These are phyloP conservation scores for Scaptodrosophila lebanonensis DNA, from an alignment of 1,140 invertebrate genomes.

Conservation along the genomic window DNA sequence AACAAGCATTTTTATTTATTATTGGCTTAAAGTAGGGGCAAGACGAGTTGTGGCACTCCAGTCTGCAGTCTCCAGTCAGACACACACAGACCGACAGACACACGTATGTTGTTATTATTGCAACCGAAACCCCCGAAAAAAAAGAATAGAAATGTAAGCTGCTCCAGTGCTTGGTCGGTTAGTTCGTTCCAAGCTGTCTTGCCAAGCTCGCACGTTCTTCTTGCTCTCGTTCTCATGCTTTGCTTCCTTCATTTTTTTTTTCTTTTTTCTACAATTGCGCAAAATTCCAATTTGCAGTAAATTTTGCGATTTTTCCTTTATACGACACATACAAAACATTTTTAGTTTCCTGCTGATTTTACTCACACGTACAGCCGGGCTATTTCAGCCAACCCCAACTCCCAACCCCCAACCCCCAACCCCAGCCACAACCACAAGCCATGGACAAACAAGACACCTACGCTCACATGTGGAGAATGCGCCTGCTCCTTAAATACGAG, in stretches of 20 bases:
- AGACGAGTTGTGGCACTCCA: conserved; percentile 8
- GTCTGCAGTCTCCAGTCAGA: conserved; percentile 49
- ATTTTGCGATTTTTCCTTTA: conserved; percentile 77
- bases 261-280: conserved; percentile 75
- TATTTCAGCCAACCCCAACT: conserved; percentile 37
- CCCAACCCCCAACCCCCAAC: conserved; percentile 12
- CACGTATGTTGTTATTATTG: conserved; percentile 63
- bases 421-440: too few relatives aligned
- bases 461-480: too few relatives aligned
- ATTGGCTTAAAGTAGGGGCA: conserved; percentile 62
- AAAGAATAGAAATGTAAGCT: conserved; percentile 22
- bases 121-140: conserved; percentile 20
- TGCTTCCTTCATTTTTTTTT: conserved; percentile 46
- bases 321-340: conserved; percentile 75
- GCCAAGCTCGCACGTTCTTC: too few relatives aligned
- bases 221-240: conserved; percentile 1
- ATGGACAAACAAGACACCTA: too few relatives aligned
- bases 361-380: conserved; percentile 25
- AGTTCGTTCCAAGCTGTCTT: conserved; percentile 10
- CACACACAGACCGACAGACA: conserved; percentile 31
- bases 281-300: conserved; percentile 77
- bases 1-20: conserved; percentile 75
- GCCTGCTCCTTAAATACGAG: too few relatives aligned
- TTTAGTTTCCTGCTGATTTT: conserved; percentile 72
- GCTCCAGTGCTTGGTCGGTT: conserved; percentile 28